Evolutionary conservation across 2,888 invertebrate genomes (phyloP), one percentile per base, ranked within the genome.

Genomic region (Mythimna loreyi): DNA sequence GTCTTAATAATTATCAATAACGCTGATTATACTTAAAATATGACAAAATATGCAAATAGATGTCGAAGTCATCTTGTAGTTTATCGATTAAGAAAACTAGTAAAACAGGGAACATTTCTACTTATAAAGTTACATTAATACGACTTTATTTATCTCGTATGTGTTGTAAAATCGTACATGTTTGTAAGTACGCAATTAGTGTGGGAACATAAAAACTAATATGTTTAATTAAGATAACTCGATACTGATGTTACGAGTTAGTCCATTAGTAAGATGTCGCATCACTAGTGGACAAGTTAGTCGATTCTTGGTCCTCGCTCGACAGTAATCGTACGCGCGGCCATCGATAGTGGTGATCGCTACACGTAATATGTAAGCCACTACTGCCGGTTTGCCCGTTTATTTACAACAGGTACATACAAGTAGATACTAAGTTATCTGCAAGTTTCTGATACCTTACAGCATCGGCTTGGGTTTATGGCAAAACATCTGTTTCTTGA

Each of bases 181-280:
- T 82, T 68, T 63, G 59, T 67, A 71, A 78, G 60, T 59, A 68
- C 67, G 71, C 63, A 72, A 82, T 79, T 75, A 81, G 67, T 53
- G 71, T 53, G 62, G 60, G 55, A 49, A 57, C 71, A 83, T 82
- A 79, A 82, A 81, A 82, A 72, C 67, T 67, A 81, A 83, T 83
- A 74, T 76, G 21, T 50, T 78, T 83, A 74, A 79, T 82, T 81
- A 81, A 83, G 82, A 82, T 79, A 71, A 58, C 67, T 71, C 65
- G 69, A 69, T 76, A 55, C 65, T n/a, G 72, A 76, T 71, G 70
- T 75, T 75, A 68, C 67, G 52, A 72, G 72, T 81, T 62, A 69
- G 55, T 72, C 69, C 66, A 80, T 83, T 82, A 83, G 79, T 81
- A 60, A 63, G 28, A 70, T 69, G 83, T 78, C 81, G 40, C 83